Base-by-base conservation (phyloP, 2,113 vertebrate genomes). In the Octodon degus region DNA sequence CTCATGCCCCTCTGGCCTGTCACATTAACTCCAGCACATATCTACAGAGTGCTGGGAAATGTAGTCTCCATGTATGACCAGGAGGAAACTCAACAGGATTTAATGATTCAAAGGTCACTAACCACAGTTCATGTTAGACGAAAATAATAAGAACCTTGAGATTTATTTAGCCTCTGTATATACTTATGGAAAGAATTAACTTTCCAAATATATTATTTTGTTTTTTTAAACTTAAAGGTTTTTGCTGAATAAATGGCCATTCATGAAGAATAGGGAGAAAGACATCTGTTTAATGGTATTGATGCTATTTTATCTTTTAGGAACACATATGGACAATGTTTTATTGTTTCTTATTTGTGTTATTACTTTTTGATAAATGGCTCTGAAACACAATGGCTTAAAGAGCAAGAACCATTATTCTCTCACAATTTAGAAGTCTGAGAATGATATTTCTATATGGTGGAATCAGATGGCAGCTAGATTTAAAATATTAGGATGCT, bases 81-180 rank as follows among this genome's bases (percentile, higher is more conserved):
- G 5, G 32, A 94, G 67, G 77, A 85, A 97, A 95, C 55, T 88
- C 89, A 93, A 88, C 8, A 92, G n/a, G n/a, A 88, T 77, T 82
- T 85, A 65, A 81, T 89, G 68, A 94, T 62, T 63, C 50, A 58
- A 68, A 87, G 30, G 81, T 74, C 70, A 74, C 40, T 11, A 74
- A 40, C 24, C n/a, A 74, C n/a, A 74, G 19, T 74, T 22, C 70
- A 74, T 74, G n/a, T 40, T 74, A 24, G n/a, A 74, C 58, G 40
- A 92, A 96, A 89, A 91, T 40, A 90, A 47, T 80, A 67, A 86
- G 37, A 81, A 20, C 34, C 24, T 94, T 72, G 43, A 90, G 86
- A 85, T 85, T 88, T 84, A 62, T 24, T 47, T 43, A 68, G 32
- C 10, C 17, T 94, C 34, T 92, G n/a, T 72, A 43, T 58, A 13